Evolutionary conservation across 1,140 invertebrate genomes (phyloP).

Genomic region (Nomia melanderi): DNA sequence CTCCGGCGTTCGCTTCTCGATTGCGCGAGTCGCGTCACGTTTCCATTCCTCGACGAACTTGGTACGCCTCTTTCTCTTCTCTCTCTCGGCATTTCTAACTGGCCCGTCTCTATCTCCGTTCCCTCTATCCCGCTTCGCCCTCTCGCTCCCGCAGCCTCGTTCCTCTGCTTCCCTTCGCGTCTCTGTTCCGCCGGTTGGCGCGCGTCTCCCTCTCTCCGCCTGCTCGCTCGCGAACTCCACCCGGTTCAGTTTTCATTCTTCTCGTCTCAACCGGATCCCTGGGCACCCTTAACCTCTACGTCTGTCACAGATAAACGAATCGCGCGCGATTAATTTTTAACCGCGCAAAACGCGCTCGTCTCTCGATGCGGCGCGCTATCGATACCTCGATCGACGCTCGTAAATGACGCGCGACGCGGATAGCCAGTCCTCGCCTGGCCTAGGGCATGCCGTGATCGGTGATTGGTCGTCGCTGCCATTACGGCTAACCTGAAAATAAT

Average conservation of each 20-base stretch:
- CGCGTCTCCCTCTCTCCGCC: no score
- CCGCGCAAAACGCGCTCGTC: background rate
- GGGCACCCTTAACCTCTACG: slow-evolving; percentile 48
- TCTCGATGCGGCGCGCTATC: background rate
- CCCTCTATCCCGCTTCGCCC: slow-evolving; percentile 19
- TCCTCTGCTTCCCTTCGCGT: background rate
- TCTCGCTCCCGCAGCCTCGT: background rate
- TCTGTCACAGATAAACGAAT: slow-evolving; percentile 18
- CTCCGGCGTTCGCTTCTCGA: no score
- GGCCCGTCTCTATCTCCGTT: background rate
- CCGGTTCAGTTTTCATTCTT: slow-evolving; percentile 11
- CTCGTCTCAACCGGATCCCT: slow-evolving; percentile 46
- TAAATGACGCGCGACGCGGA: no score
- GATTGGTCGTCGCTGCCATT: no score
- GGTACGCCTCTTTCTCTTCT: no score
- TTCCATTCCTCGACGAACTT: no score
- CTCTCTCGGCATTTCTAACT: background rate
- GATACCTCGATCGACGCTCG: background rate
- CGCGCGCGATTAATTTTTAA: slow-evolving; percentile 48
- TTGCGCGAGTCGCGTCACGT: no score
- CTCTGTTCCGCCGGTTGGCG: no score
- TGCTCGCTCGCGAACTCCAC: background rate
- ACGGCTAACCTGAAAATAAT: no score
- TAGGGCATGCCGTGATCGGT: no score
- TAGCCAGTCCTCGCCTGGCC: no score